A percentile compares a stretch with the other conserved stretches of the same genome.
Conservation (phyloP, 2,797 vertebrate genomes). For the Cryptoblepharus egeriae region DNA sequence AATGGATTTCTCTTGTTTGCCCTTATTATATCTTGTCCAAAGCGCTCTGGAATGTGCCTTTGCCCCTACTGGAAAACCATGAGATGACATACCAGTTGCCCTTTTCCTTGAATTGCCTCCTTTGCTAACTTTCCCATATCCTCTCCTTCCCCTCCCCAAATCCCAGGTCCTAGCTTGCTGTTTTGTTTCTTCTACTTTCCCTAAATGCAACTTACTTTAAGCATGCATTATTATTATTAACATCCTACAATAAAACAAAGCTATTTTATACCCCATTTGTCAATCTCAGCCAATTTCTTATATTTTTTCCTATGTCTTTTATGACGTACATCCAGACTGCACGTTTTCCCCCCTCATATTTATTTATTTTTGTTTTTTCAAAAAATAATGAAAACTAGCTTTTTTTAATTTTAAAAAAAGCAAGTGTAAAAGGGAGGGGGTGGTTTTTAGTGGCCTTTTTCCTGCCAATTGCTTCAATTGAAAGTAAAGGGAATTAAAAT, state of each 20-base stretch:
- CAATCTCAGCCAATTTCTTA: slow-evolving; percentile 85
- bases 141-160: neutral
- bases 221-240: slow-evolving; percentile 89
- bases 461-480: slow-evolving; percentile 54
- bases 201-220: slow-evolving; percentile 99
- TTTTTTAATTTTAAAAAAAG: slow-evolving; percentile 58
- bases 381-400: slow-evolving; percentile 69
- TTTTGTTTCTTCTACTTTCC: slow-evolving; percentile 92
- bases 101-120: slow-evolving; percentile 30
- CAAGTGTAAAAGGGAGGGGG: slow-evolving; percentile 54
- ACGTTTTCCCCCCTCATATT: slow-evolving; percentile 80
- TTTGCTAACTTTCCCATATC: slow-evolving; percentile 19
- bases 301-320: slow-evolving; percentile 84
- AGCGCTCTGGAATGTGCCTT: slow-evolving; percentile 66
- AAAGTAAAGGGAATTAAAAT: slow-evolving; percentile 55
- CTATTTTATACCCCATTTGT: slow-evolving; percentile 82
- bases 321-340: slow-evolving; percentile 94
- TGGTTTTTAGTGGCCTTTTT: slow-evolving; percentile 52
- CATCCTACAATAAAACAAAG: slow-evolving; percentile 85
- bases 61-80: slow-evolving; percentile 73
- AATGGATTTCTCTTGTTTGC: slow-evolving; percentile 32
- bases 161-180: slow-evolving; percentile 85
- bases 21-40: slow-evolving; percentile 36
- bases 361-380: slow-evolving; percentile 70
- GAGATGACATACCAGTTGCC: slow-evolving; percentile 51